Conservation (phyloP, 64 coral and sea anemone genomes). For the Catalaphyllia jardinei region DNA sequence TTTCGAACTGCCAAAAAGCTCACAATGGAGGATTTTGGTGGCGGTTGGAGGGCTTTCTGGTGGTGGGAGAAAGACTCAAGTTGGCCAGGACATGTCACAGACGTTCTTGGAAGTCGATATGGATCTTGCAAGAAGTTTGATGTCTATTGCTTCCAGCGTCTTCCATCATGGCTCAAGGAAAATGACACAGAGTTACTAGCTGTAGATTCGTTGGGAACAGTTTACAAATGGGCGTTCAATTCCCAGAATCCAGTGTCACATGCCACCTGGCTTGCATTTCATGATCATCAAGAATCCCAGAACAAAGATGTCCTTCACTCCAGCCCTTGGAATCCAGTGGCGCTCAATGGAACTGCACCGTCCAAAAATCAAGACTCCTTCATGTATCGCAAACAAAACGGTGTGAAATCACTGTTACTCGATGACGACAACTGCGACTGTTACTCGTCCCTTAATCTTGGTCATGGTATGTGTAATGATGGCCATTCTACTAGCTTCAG, state of each 20-base stretch:
- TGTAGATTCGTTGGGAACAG: conserved; percentile 46
- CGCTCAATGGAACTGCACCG: conserved; percentile 43
- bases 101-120: conserved; percentile 53
- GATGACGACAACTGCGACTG: conserved; percentile 46
- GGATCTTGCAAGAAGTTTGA: conserved; percentile 41
- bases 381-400: conserved; percentile 32
- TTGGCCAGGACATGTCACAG: conserved; percentile 59
- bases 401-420: conserved; percentile 32
- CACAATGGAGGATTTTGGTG: conserved; percentile 42
- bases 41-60: conserved; percentile 68
- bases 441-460: conserved; percentile 22
- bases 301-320: conserved; percentile 27
- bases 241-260: conserved; percentile 49
- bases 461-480: conserved; percentile 16
- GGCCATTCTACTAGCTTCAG: background rate
- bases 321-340: conserved; percentile 53
- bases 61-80: conserved; percentile 52
- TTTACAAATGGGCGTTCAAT: conserved; percentile 73
- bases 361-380: conserved; percentile 2
- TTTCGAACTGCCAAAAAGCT: conserved; percentile 26
- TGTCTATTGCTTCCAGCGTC: conserved; percentile 71
- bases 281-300: conserved; percentile 53
- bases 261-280: conserved; percentile 74
- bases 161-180: conserved; percentile 67
- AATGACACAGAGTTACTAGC: conserved; percentile 63